Percentiles rank a stretch among this genome's conserved stretches.
Conservation (phyloP, 2,888 invertebrate genomes). For the Eilema caniola region DNA sequence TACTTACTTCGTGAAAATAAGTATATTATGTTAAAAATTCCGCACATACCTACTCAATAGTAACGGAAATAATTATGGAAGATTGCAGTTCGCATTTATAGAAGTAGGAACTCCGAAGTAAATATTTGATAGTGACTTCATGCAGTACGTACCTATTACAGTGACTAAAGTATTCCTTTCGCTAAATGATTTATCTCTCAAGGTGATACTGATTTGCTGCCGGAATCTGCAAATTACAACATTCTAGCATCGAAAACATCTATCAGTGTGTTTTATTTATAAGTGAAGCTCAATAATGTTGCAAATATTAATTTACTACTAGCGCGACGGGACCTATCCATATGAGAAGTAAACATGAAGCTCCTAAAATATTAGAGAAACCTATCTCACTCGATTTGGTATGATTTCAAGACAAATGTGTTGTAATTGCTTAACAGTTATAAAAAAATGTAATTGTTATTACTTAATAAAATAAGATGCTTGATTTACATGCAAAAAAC, state of each 20-base stretch:
- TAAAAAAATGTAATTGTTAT: too few species aligned
- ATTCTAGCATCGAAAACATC: not conserved
- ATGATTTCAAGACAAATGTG: too few species aligned
- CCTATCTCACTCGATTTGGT: too few species aligned
- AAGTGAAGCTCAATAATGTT: not conserved
- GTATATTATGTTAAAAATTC: not conserved
- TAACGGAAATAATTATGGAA: constrained; percentile 3
- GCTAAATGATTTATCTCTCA: not conserved
- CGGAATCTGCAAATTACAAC: not conserved
- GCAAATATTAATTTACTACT: too few species aligned
- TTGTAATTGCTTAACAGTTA: too few species aligned
- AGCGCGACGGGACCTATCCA: too few species aligned
- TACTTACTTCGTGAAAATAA: not conserved
- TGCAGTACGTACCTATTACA: too few species aligned
- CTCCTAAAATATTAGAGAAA: too few species aligned
- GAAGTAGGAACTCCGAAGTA: not conserved
- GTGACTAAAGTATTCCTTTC: not conserved
- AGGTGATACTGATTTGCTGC: not conserved
- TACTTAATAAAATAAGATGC: too few species aligned
- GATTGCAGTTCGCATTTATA: not conserved
- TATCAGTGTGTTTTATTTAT: not conserved
- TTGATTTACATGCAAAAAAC: too few species aligned
- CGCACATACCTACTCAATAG: not conserved
- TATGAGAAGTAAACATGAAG: too few species aligned
- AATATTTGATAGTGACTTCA: not conserved